Evolutionary conservation across 2,113 vertebrate genomes (phyloP).

Genomic region (Rynchops niger): DNA sequence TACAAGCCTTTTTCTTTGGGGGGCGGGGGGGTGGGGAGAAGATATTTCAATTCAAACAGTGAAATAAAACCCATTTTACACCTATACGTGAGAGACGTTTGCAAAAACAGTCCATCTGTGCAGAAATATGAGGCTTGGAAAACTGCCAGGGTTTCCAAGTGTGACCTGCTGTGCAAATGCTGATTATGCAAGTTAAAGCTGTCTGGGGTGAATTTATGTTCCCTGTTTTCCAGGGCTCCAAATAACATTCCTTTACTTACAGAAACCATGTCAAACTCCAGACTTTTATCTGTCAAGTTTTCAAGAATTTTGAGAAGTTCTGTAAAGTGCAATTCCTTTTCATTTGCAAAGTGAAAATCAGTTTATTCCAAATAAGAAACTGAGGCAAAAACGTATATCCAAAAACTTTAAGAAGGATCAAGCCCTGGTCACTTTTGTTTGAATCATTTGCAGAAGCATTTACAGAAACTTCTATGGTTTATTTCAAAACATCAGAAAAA

Average conservation of each 20-base stretch:
- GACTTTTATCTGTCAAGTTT: neutral
- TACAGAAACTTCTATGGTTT: neutral
- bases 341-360: neutral
- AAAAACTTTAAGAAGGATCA: neutral
- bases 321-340: neutral
- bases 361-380: neutral
- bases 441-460: neutral
- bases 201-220: constrained; percentile 29
- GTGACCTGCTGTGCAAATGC: constrained; percentile 53
- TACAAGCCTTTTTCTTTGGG: neutral
- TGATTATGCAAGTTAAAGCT: constrained; percentile 51
- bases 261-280: neutral
- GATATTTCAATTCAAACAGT: neutral
- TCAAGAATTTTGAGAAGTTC: neutral
- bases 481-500: neutral
- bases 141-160: constrained; percentile 41
- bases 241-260: neutral
- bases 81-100: neutral
- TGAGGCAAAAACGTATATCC: neutral
- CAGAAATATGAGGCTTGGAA: constrained; percentile 16
- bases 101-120: constrained; percentile 1
- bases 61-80: neutral
- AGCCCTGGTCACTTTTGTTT: neutral
- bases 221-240: constrained; percentile 7
- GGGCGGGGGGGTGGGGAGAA: too few relatives aligned